Percentiles rank a stretch among this genome's conserved stretches.
Conservation (phyloP, 2,113 vertebrate species). For the Petrocephalus zakoni region DNA sequence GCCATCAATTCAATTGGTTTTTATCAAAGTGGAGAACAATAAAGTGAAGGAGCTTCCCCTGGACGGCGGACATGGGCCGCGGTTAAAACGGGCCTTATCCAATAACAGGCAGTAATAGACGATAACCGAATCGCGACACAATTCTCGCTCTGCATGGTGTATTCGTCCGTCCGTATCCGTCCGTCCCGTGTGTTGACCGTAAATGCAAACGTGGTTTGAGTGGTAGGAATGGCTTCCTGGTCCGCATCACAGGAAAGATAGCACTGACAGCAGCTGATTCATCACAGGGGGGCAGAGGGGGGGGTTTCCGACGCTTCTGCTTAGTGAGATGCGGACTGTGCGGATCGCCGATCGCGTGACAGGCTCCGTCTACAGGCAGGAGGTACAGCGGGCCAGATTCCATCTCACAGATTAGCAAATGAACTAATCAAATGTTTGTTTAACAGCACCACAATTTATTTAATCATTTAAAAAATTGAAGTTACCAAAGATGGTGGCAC, state of each 20-base stretch:
- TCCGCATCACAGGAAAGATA: neutral
- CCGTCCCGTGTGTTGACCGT: constrained; percentile 56
- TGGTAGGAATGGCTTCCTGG: constrained; percentile 35
- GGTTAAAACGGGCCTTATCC: constrained; percentile 88
- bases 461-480: neutral
- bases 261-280: constrained; percentile 2
- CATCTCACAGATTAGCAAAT: neutral
- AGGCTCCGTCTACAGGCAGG: neutral
- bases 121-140: constrained; percentile 89
- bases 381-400: neutral
- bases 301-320: neutral
- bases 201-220: constrained; percentile 52
- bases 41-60: constrained; percentile 78
- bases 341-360: neutral
- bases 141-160: constrained; percentile 61
- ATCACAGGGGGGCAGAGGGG: neutral
- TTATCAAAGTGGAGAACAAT: constrained; percentile 96
- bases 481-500: neutral
- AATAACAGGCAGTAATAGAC: constrained; percentile 93
- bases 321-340: neutral
- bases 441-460: neutral
- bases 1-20: constrained; percentile 89
- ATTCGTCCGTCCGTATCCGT: constrained; percentile 68
- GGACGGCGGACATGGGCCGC: constrained; percentile 83
- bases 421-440: constrained; percentile 7